Evolutionary conservation across 2,113 vertebrate genomes (phyloP).

Genomic region (Bufo gargarizans): DNA sequence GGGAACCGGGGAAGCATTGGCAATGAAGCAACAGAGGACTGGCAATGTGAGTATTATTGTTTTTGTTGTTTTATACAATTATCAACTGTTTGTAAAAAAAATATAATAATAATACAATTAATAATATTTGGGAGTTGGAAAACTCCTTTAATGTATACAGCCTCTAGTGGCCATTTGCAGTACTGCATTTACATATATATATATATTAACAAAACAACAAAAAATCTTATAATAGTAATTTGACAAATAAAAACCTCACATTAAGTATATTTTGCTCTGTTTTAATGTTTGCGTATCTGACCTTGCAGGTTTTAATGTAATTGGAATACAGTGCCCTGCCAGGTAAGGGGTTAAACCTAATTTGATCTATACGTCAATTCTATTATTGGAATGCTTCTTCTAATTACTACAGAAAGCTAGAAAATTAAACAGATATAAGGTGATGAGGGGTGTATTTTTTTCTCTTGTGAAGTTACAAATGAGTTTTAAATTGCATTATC

Average conservation of each 20-base stretch:
- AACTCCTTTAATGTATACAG: not conserved
- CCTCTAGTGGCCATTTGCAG: not conserved
- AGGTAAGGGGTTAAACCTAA: constrained; percentile 16
- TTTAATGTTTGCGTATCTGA: not conserved
- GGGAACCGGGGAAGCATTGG: too few relatives aligned
- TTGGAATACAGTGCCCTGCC: not conserved
- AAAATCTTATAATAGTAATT: not conserved
- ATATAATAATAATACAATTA: too few relatives aligned
- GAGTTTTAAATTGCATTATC: constrained; percentile 32
- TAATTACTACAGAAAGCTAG: constrained; percentile 17
- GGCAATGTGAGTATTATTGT: too few relatives aligned
- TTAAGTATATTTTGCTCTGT: not conserved
- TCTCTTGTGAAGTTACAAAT: constrained; percentile 40
- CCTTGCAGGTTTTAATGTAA: not conserved
- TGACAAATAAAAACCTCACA: not conserved
- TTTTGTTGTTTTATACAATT: too few relatives aligned
- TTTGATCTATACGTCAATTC: constrained; percentile 37
- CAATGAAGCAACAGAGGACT: too few relatives aligned
- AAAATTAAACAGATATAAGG: constrained; percentile 32
- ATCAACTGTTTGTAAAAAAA: too few relatives aligned
- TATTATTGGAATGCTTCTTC: constrained; percentile 20
- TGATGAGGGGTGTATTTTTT: constrained; percentile 16
- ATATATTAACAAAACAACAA: not conserved
- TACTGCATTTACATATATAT: not conserved
- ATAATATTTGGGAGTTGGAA: too few relatives aligned